Evolutionary conservation across 1,140 invertebrate genomes (phyloP), one percentile per base, ranked within the genome.

Genomic region (Drosophila lacteicornis): DNA sequence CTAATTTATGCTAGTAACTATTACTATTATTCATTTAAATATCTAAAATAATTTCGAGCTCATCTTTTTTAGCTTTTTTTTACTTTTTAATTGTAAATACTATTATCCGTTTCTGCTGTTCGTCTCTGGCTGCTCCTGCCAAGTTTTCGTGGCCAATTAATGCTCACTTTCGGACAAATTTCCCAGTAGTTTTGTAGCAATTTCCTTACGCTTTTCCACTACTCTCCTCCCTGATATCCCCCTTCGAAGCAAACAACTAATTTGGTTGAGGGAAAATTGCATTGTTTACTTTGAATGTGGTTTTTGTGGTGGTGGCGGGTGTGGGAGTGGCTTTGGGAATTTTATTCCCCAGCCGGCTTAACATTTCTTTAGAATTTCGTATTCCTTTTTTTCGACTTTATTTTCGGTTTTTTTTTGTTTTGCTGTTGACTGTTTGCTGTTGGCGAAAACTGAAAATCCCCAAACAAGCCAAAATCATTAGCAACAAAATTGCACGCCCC

Each of bases 381-480:
- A 17, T 38, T 55, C 22, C 2, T 40, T 55, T 55, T 61, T 67
- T 56, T 55, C 25, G 51, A 40, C 25, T 40, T 27, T 30, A 33
- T 51, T 70, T 61, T 43, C 42, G 43, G 46, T 67, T 53, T 33
- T 36, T 40, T 50, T 70, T 57, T 49, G 33, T 47, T 33, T 45
- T 42, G 17, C 15, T 75, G 63, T 50, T 75, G 55, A 40, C 67
- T 63, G 60, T 43, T 69, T 74, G 46, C 62, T 80, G 63, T 38
- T 77, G 74, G 63, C 73, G 15, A 60, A 59, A 80, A 80, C 75
- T 67, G 75, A 58, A 88, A 88, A 84, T 83, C 75, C 85, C 68
- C 78, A 79, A 84, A 90, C 85, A 88, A 88, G 81, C 81, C 85
- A 81, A 88, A 88, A 90, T 90, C 81, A 88, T 90, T 90, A 90